phyloP scores from a whole-genome alignment of 2,797 vertebrate genomes.

The Odontamblyopus rebecca region DNA sequence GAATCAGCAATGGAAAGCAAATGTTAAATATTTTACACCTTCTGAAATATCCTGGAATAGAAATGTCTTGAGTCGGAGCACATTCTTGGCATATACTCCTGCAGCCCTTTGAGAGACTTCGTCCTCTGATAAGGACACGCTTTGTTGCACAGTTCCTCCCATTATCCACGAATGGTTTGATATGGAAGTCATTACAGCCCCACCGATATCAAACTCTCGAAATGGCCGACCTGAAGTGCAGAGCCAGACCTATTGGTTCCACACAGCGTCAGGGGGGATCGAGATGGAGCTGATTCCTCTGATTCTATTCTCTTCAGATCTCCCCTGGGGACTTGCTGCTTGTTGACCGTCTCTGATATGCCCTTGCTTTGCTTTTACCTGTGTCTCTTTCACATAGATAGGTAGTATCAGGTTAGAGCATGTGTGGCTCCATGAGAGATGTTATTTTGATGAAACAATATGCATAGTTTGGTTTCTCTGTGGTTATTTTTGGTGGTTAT shows the following conservation, averaged over 20 bases:
- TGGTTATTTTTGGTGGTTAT: too few relatives aligned
- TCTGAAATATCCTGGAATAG: slow-evolving; percentile 22
- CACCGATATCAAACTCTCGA: slow-evolving; percentile 60
- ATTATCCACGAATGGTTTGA: slow-evolving; percentile 51
- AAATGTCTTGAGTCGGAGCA: slow-evolving; percentile 24
- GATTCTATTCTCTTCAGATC: slow-evolving; percentile 42
- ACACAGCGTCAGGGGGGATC: slow-evolving; percentile 29
- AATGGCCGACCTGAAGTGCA: slow-evolving; percentile 53
- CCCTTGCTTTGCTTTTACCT: slow-evolving; percentile 42
- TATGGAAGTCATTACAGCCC: slow-evolving; percentile 41
- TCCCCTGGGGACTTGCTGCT: slow-evolving; percentile 49
- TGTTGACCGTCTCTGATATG: slow-evolving; percentile 51
- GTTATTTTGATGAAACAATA: not conserved
- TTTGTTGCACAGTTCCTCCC: slow-evolving; percentile 48
- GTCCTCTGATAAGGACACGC: slow-evolving; percentile 58
- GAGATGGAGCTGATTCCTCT: slow-evolving; percentile 37
- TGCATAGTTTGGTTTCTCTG: too few relatives aligned
- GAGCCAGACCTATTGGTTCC: slow-evolving; percentile 58
- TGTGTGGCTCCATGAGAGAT: not conserved
- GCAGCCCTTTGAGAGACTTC: slow-evolving; percentile 47
- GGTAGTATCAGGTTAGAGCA: not conserved
- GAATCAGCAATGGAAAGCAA: not conserved
- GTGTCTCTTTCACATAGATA: slow-evolving; percentile 32
- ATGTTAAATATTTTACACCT: slow-evolving; percentile 24
- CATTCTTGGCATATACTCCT: slow-evolving; percentile 19